A percentile compares a stretch with the other conserved stretches of the same genome.
Conservation (phyloP, 1,140 invertebrate species). For the Drosophila kepulauana region DNA sequence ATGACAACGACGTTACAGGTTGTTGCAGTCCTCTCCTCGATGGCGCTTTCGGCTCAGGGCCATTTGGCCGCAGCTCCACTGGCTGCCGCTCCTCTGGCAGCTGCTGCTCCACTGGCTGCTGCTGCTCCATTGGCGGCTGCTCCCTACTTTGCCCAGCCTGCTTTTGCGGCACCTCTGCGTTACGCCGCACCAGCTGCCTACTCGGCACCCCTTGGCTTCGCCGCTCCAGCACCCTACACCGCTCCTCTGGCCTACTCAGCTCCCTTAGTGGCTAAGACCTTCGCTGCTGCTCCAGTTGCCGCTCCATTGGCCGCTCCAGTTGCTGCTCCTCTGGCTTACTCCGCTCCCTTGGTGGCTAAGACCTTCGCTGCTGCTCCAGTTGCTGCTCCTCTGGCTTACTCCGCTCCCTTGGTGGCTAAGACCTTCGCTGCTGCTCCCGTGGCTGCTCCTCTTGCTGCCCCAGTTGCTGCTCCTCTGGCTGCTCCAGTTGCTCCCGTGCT, state of each 20-base stretch:
- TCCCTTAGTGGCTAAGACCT: constrained; percentile 45
- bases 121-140: constrained; percentile 44
- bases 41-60: constrained; percentile 75
- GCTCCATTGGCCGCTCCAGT: constrained; percentile 36
- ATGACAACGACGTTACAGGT: constrained; percentile 45
- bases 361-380: constrained; percentile 54
- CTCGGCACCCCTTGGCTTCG: constrained; percentile 35
- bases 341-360: constrained; percentile 44
- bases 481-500: constrained; percentile 63
- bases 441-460: constrained; percentile 43
- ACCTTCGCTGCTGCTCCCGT: constrained; percentile 53
- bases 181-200: constrained; percentile 60
- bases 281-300: constrained; percentile 55
- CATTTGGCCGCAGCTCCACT: constrained; percentile 63
- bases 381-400: constrained; percentile 58
- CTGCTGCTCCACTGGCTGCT: constrained; percentile 41
- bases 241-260: constrained; percentile 51
- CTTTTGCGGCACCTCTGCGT: constrained; percentile 9
- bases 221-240: constrained; percentile 51
- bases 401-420: constrained; percentile 33
- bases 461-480: constrained; percentile 58
- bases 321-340: constrained; percentile 47
- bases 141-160: constrained; percentile 37
- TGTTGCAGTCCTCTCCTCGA: constrained; percentile 82
- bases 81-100: constrained; percentile 37